phyloP scores from a whole-genome alignment of 2,113 vertebrate species.

The Pantherophis guttatus region DNA sequence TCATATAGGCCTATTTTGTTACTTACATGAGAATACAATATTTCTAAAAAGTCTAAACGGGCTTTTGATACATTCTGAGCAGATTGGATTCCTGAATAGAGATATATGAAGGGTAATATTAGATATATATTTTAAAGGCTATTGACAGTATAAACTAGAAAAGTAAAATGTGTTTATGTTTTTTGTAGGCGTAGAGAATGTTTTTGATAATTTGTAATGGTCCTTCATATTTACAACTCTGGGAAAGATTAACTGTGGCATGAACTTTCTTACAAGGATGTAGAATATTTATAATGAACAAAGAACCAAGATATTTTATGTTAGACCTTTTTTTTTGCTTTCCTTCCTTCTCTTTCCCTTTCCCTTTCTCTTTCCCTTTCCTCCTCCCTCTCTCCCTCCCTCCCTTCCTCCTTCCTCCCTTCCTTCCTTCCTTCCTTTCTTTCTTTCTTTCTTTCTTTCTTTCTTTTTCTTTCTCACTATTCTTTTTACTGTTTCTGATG shows the following conservation, averaged over 20 bases:
- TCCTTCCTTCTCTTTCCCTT: not conserved
- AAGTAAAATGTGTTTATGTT: not conserved
- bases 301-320: not conserved
- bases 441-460: not conserved
- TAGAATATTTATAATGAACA: not conserved
- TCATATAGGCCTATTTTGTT: not conserved
- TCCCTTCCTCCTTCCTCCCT: not conserved
- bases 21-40: not conserved
- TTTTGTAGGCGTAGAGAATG: not conserved
- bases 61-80: not conserved
- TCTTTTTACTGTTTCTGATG: not conserved
- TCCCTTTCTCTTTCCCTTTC: too few relatives aligned
- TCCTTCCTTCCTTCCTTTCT: not conserved
- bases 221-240: not conserved
- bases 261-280: not conserved
- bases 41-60: not conserved
- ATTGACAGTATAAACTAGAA: not conserved
- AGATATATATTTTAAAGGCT: not conserved
- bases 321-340: not conserved
- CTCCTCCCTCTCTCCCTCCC: not conserved
- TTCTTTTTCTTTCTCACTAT: not conserved
- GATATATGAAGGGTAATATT: not conserved
- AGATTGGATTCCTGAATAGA: not conserved
- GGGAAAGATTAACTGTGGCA: not conserved
- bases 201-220: not conserved